Percentiles rank a stretch among this genome's conserved stretches.
phyloP scores from a whole-genome alignment of 2,888 invertebrate species.

The Tetropium fuscum region DNA sequence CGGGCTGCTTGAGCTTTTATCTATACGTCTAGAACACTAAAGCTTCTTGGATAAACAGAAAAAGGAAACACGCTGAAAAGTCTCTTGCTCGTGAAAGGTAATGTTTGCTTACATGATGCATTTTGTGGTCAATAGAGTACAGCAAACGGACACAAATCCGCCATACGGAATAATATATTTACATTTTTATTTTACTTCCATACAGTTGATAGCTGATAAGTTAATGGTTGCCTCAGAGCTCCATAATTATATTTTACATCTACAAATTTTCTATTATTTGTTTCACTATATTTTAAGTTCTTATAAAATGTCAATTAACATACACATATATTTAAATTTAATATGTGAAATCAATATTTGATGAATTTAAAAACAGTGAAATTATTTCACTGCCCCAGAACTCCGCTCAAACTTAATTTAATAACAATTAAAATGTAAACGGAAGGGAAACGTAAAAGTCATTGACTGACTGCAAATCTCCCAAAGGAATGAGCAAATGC shows the following conservation, averaged over 20 bases:
- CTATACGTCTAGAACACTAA: background rate
- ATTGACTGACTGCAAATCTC: constrained; percentile 60
- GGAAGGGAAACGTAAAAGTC: constrained; percentile 35
- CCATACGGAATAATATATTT: constrained; percentile 14
- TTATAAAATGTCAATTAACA: too few species aligned
- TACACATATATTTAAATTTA: too few species aligned
- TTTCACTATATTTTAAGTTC: too few species aligned
- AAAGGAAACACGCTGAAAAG: background rate
- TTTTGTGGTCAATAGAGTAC: constrained; percentile 5
- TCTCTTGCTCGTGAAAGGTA: background rate
- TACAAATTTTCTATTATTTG: too few species aligned
- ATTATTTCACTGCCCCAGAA: too few species aligned
- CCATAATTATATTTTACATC: too few species aligned
- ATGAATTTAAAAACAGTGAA: too few species aligned
- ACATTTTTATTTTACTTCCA: too few species aligned
- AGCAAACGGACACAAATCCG: constrained; percentile 10
- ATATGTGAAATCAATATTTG: too few species aligned
- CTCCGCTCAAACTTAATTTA: background rate
- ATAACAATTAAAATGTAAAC: constrained; percentile 3
- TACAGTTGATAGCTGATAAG: too few species aligned
- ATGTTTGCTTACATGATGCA: background rate
- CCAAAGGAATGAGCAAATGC: constrained; percentile 51
- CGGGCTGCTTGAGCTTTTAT: too few species aligned
- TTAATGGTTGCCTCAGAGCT: too few species aligned
- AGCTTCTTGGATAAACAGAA: background rate